phyloP scores from a whole-genome alignment of 2,888 invertebrate species.

The Tipula confusa region DNA sequence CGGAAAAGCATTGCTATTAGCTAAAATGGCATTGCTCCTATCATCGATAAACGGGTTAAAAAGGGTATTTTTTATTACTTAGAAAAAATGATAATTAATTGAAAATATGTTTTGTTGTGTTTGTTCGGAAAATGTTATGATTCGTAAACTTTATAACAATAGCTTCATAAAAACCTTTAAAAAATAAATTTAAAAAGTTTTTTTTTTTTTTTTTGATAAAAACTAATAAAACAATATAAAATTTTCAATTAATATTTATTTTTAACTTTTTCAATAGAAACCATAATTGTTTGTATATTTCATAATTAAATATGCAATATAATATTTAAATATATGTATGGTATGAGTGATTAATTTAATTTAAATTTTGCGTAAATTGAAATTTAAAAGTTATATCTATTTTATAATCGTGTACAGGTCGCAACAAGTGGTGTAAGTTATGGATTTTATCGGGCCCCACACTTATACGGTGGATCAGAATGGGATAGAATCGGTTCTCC shows the following conservation, averaged over 20 bases:
- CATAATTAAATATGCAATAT: neutral
- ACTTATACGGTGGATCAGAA: neutral
- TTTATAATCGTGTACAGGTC: conserved; percentile 53
- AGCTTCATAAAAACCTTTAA: too few relatives aligned
- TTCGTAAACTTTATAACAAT: too few relatives aligned
- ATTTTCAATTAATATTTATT: conserved; percentile 25
- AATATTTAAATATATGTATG: neutral
- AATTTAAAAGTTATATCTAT: conserved; percentile 48
- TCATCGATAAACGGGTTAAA: conserved; percentile 77
- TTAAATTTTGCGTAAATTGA: conserved; percentile 32
- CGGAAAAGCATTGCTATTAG: conserved; percentile 72
- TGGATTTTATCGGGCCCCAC: conserved; percentile 63
- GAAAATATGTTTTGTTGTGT: neutral
- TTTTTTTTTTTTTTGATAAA: neutral
- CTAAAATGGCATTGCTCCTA: conserved; percentile 75
- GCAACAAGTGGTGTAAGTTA: conserved; percentile 71
- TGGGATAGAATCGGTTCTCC: neutral
- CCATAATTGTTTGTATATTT: neutral
- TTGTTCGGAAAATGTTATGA: neutral
- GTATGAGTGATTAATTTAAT: conserved; percentile 48
- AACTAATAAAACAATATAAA: neutral
- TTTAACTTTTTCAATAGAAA: neutral
- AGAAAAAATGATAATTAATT: neutral
- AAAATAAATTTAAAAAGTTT: too few relatives aligned
- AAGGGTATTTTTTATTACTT: conserved; percentile 52